phyloP scores from a whole-genome alignment of 2,888 invertebrate genomes.

The Nemurella pictetii region DNA sequence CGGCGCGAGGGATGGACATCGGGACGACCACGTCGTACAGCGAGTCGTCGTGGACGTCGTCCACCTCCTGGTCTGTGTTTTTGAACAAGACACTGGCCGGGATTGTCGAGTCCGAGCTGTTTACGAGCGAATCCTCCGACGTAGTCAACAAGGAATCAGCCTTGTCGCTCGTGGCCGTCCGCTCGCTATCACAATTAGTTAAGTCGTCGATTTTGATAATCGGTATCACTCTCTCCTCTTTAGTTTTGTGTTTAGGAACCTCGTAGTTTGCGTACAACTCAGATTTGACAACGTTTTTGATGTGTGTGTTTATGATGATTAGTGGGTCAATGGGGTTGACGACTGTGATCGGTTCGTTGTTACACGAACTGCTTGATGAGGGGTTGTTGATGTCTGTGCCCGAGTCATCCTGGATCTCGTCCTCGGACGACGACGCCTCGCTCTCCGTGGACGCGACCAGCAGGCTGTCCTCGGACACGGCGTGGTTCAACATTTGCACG shows the following conservation, averaged over 20 bases:
- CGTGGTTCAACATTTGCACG: conserved; percentile 34
- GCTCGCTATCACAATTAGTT: conserved; percentile 1
- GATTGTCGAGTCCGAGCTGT: background rate
- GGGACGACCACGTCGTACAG: background rate
- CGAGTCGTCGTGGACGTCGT: background rate
- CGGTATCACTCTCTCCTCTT: background rate
- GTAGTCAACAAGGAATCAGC: conserved; percentile 5
- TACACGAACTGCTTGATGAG: conserved; percentile 31
- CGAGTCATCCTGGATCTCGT: conserved; percentile 38
- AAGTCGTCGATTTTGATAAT: conserved; percentile 1
- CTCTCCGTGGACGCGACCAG: conserved; percentile 50
- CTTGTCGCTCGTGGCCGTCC: background rate
- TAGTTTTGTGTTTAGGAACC: background rate
- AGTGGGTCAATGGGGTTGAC: background rate
- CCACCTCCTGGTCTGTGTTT: background rate
- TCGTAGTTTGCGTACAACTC: conserved; percentile 1
- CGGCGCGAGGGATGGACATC: conserved; percentile 7
- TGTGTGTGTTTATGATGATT: background rate
- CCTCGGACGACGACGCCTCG: conserved; percentile 33
- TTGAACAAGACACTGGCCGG: background rate
- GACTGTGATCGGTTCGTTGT: background rate
- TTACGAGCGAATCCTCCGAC: background rate
- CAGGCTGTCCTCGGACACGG: conserved; percentile 49
- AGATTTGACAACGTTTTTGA: background rate
- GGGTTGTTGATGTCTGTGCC: conserved; percentile 41